These are phyloP conservation scores for Melipona beecheii DNA, from an alignment of 2,888 invertebrate genomes.

Conservation along the genomic window DNA sequence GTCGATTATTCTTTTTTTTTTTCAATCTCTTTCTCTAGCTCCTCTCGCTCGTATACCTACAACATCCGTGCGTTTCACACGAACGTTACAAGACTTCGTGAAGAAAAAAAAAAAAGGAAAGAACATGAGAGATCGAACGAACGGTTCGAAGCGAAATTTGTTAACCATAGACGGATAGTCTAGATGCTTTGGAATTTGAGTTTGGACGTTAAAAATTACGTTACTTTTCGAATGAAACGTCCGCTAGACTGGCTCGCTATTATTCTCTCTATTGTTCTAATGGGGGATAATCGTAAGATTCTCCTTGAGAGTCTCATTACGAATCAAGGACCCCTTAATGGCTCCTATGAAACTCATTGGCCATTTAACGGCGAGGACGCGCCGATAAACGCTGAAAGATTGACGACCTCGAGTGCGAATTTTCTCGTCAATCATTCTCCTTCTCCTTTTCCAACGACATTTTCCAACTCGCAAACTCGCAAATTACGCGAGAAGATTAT, in stretches of 20 bases:
- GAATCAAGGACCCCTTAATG: slow-evolving; percentile 76
- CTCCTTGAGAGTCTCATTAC: slow-evolving; percentile 80
- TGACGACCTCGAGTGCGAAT: slow-evolving; percentile 75
- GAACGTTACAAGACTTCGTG: background rate
- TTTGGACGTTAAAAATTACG: background rate
- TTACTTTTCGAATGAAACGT: slow-evolving; percentile 24
- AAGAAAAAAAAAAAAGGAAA: background rate
- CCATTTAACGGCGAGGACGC: slow-evolving; percentile 73
- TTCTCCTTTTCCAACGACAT: slow-evolving; percentile 22
- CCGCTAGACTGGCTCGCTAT: slow-evolving; percentile 55
- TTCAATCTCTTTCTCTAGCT: slow-evolving; percentile 5
- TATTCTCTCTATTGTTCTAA: slow-evolving; percentile 79
- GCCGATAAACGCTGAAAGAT: slow-evolving; percentile 66
- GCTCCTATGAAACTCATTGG: slow-evolving; percentile 78
- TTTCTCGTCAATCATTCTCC: slow-evolving; percentile 67
- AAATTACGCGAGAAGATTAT: slow-evolving; percentile 22
- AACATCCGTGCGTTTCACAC: background rate
- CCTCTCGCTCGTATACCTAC: background rate
- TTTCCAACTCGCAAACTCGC: slow-evolving; percentile 20
- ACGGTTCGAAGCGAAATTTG: background rate
- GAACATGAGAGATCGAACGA: background rate
- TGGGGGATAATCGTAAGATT: slow-evolving; percentile 79
- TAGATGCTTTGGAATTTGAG: background rate
- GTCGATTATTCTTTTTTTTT: slow-evolving; percentile 62
- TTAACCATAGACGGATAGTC: too few relatives aligned